Evolutionary conservation across 2,888 invertebrate species (phyloP), one percentile per base, ranked within the genome.

Genomic region (Microctonus brassicae): DNA sequence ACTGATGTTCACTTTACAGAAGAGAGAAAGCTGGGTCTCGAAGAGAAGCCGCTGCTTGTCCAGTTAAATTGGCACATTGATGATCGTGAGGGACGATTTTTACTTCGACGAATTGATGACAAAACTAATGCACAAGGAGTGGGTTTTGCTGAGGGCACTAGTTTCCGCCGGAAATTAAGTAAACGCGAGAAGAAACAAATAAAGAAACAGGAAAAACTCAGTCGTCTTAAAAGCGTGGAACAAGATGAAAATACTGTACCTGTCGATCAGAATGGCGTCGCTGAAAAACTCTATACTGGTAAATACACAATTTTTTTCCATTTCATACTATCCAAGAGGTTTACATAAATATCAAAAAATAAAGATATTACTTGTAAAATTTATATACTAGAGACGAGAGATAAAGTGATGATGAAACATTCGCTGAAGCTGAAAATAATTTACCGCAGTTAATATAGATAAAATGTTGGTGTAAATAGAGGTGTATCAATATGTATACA

Each of bases 41-140:
- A 96, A 82, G 99, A 99, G 89, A 96, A 97, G 86, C 99, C 99
- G 0, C 90, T 99, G 74, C 90, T 98, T 75, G 98, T 99, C 72
- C 99, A 99, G 89, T 91, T 99, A 70, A 98, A 98, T 90, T 99
- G 99, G 99, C 98, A 99, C 87, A 96, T 97, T 72, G 99, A 99
- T 87, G 99, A 99, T 88, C 90, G 98, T 66, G 99, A 99, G 89
- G 99, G 99, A 33, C 91, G 99, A 74, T 99, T 99, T 89, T 90
- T 99, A 77, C 91, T 99, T 71, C 94, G 96, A 86, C 94, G 96
- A 88, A 93, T 95, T 83, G 95, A 94, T 85, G 95, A 94, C 84
- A 95, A 94, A 87, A 95, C 95, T 83, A 89, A 89, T 81, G 90
- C 91, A 76, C 91, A 92, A 78, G 91, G 90, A 29, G 90, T 91